phyloP scores from a whole-genome alignment of 2,113 vertebrate species.

The Chlorodrepanis virens region DNA sequence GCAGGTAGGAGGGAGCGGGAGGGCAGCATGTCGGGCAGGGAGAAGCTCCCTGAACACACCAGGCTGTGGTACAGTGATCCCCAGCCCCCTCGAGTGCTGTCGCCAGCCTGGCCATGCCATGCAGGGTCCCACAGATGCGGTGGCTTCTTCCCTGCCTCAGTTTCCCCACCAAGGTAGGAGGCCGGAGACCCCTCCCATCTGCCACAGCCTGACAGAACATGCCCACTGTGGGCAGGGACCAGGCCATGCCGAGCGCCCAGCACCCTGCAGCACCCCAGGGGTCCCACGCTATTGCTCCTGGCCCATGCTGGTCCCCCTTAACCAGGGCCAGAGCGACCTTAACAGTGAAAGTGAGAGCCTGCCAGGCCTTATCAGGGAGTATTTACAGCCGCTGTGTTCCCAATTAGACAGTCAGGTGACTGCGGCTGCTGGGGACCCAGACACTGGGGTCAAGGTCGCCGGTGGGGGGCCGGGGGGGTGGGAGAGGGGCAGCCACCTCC shows the following conservation, averaged over 20 bases:
- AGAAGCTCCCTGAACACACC: not conserved
- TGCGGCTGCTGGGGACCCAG: slow-evolving; percentile 66
- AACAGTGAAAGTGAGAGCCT: slow-evolving; percentile 58
- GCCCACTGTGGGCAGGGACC: accelerated
- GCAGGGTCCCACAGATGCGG: accelerated
- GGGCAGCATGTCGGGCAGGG: not conserved
- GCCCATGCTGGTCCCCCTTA: slow-evolving; percentile 24
- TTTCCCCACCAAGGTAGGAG: not conserved
- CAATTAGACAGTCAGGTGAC: slow-evolving; percentile 72
- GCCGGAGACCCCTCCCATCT: accelerated
- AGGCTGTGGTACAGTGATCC: not conserved
- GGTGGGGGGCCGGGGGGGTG: not conserved
- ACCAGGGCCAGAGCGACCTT: slow-evolving; percentile 38
- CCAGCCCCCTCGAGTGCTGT: not conserved
- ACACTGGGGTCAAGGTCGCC: slow-evolving; percentile 42
- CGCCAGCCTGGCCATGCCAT: not conserved
- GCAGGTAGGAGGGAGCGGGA: not conserved
- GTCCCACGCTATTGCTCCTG: not conserved
- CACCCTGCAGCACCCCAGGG: not conserved
- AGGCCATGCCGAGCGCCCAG: accelerated
- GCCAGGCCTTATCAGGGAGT: slow-evolving; percentile 70
- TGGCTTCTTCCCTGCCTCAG: not conserved
- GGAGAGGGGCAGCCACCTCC: not conserved
- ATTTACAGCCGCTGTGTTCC: slow-evolving; percentile 71
- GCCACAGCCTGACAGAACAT: not conserved